Percentiles rank a stretch among this genome's conserved stretches.
Evolutionary conservation across 2,797 vertebrate species (phyloP).

Genomic region (Emydoidea blandingii): DNA sequence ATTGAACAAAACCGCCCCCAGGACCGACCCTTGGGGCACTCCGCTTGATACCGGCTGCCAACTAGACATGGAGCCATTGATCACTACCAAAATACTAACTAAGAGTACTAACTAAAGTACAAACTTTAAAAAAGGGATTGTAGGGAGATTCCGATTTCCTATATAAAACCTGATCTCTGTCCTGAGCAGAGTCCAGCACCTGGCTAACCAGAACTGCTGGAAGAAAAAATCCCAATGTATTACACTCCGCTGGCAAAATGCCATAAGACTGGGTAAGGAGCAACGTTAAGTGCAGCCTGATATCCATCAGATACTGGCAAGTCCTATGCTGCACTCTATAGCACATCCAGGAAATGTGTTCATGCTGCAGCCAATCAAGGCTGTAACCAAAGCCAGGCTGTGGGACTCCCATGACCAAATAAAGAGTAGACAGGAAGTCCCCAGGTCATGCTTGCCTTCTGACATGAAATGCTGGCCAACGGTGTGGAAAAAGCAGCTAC

Average conservation of each 20-base stretch:
- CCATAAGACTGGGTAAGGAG: fast-evolving
- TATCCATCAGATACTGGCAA: background rate
- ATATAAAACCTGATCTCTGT: fast-evolving
- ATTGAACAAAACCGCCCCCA: too few relatives aligned
- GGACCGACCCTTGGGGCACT: too few relatives aligned
- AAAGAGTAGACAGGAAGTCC: background rate
- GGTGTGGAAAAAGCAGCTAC: background rate
- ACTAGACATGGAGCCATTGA: too few relatives aligned
- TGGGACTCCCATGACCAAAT: fast-evolving
- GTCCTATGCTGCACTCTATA: background rate
- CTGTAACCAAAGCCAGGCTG: background rate
- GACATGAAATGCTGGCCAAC: background rate
- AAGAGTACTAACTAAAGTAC: too few relatives aligned
- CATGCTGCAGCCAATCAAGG: background rate
- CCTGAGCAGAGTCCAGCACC: background rate
- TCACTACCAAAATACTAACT: too few relatives aligned
- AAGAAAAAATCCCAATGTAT: fast-evolving
- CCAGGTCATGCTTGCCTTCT: background rate
- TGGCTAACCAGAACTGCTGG: background rate
- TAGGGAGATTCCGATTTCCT: background rate
- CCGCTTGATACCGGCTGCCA: too few relatives aligned
- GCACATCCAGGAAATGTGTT: background rate
- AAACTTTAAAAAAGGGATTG: background rate
- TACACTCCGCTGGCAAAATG: background rate
- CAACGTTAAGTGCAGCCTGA: fast-evolving